Conservation (phyloP, 2,888 invertebrate species). For the Erebia aethiops region DNA sequence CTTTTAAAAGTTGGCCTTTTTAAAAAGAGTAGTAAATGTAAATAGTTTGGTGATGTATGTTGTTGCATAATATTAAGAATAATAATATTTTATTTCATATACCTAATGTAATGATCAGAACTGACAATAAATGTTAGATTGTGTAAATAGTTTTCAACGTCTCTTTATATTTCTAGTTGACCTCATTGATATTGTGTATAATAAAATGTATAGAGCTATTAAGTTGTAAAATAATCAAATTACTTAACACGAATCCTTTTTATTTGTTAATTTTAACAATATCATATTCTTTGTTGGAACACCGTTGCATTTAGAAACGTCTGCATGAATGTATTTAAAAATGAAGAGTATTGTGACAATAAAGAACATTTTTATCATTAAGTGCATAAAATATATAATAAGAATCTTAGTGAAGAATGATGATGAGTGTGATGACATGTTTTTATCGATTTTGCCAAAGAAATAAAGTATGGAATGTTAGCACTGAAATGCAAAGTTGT, state of each 20-base stretch:
- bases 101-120: constrained; percentile 69
- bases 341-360: constrained; percentile 34
- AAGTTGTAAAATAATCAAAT: constrained; percentile 6
- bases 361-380: constrained; percentile 27
- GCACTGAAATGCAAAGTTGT: constrained; percentile 21
- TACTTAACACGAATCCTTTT: not conserved
- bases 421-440: not conserved
- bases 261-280: not conserved
- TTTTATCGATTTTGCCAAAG: constrained; percentile 19
- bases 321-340: not conserved
- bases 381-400: constrained; percentile 5
- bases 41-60: constrained; percentile 46
- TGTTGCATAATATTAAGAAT: constrained; percentile 50
- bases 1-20: constrained; percentile 43
- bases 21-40: constrained; percentile 45
- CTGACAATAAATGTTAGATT: constrained; percentile 79
- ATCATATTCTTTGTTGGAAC: not conserved
- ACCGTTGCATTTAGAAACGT: not conserved
- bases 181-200: constrained; percentile 32
- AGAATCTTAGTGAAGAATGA: not conserved
- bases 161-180: constrained; percentile 71
- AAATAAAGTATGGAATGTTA: constrained; percentile 4
- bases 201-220: constrained; percentile 17
- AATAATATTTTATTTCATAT: constrained; percentile 50
- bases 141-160: constrained; percentile 66